Evolutionary conservation across 2,888 invertebrate species (phyloP), one percentile per base, ranked within the genome.

Genomic region (Archips xylosteana): DNA sequence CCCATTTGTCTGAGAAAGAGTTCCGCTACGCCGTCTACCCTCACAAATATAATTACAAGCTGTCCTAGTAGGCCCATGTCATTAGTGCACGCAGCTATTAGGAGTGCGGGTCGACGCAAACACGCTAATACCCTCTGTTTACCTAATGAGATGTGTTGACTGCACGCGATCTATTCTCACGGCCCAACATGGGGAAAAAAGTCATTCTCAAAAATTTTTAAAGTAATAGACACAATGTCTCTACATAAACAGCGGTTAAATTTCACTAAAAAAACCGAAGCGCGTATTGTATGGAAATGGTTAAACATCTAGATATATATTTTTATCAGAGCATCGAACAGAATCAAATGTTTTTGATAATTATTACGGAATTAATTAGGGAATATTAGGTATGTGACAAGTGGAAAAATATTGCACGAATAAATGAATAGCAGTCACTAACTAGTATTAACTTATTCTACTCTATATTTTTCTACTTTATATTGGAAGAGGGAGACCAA

Each of bases 201-300:
- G 83, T 82, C 86, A 88, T 89, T 86, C 87, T 87, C 85, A 84
- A 87, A 87, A 62, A 87, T 86, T 87, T 88, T 89, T 83, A 88
- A 91, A 89, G 91, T 90, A 89, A 90, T 91, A 88, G 90, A 89
- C 89, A 90, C 90, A 91, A 91, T 91, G 91, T 91, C 88, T 90
- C 87, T 87, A 90, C 87, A 90, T 90, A 92, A 91, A 91, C 89
- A 90, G 85, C 87, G 86, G 88, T 89, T 88, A 84, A 88, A 89
- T 89, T 89, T 90, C 88, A 87, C 82, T 77, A 79, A 82, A 87
- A 84, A 87, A 85, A 81, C 81, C 70, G 75, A 76, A 70, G 81
- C 73, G 79, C 32, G 54, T 42, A 39, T 79, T 79, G 80, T 83
- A 81, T 87, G 86, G 88, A 88, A 81, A 75, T 65, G 77, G 82